These are phyloP conservation scores for Eulimnadia texana DNA, from an alignment of 1,140 invertebrate genomes.

Conservation along the genomic window DNA sequence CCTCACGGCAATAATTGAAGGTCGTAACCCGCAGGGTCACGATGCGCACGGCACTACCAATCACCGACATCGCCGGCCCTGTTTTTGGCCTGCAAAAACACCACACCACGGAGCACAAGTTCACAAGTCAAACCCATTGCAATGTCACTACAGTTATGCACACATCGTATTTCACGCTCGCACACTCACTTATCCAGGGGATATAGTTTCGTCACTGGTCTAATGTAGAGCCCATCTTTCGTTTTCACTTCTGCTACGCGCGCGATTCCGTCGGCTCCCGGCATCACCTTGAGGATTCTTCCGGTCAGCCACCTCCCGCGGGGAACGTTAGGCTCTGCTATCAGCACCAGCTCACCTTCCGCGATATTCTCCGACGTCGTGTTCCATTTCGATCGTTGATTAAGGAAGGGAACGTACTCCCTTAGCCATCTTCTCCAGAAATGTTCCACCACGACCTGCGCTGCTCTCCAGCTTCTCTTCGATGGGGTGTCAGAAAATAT, in stretches of 20 bases:
- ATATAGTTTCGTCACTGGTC: not conserved
- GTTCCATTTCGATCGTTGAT: not conserved
- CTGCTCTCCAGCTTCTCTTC: conserved; percentile 3
- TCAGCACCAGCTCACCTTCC: not conserved
- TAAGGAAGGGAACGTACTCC: conserved; percentile 11
- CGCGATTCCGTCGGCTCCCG: not conserved
- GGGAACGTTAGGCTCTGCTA: not conserved
- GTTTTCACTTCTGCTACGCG: not conserved
- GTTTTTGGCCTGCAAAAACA: too few species aligned
- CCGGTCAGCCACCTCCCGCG: conserved; percentile 10
- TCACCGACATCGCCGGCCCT: too few species aligned
- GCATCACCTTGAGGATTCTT: not conserved
- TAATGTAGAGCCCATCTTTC: not conserved
- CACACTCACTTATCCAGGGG: not conserved
- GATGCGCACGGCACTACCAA: too few species aligned
- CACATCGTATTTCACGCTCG: not conserved
- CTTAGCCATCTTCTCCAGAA: conserved; percentile 17
- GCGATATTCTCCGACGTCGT: not conserved
- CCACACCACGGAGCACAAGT: too few species aligned
- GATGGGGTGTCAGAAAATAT: not conserved
- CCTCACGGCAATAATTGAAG: too few species aligned
- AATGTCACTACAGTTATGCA: too few species aligned
- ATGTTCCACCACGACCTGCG: conserved; percentile 5
- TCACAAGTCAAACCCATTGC: too few species aligned
- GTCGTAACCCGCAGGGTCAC: too few species aligned